Conservation (phyloP, 2,888 invertebrate genomes). For the Desoria tigrina region DNA sequence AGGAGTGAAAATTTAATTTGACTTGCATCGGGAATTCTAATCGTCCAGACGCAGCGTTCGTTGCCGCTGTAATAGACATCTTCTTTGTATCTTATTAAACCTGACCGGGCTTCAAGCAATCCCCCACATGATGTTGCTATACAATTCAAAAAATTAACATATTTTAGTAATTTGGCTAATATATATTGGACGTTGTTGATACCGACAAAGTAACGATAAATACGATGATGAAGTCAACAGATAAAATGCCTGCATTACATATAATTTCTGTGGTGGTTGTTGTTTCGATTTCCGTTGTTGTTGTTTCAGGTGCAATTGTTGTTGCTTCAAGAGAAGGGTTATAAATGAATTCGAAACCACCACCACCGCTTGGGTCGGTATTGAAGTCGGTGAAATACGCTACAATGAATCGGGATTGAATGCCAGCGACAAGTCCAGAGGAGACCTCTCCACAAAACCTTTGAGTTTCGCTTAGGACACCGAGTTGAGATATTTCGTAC, state of each 20-base stretch:
- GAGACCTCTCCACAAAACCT: slow-evolving; percentile 4
- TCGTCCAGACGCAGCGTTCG: slow-evolving; percentile 16
- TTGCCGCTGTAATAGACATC: neutral
- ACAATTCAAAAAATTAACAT: too few relatives aligned
- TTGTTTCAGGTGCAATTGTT: neutral
- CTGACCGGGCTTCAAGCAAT: neutral
- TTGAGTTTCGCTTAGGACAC: neutral
- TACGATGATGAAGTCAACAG: too few relatives aligned
- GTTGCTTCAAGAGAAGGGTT: neutral
- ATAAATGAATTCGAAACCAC: slow-evolving; percentile 3
- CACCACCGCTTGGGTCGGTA: neutral
- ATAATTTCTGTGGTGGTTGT: slow-evolving; percentile 4
- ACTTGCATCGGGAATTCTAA: neutral
- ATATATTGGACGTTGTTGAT: too few relatives aligned
- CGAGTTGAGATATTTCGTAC: neutral
- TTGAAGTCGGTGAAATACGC: slow-evolving; percentile 14
- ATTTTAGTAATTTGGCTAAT: too few relatives aligned
- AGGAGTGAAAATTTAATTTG: neutral
- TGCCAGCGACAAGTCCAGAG: neutral
- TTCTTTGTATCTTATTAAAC: neutral
- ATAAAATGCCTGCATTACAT: too few relatives aligned
- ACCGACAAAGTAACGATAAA: too few relatives aligned
- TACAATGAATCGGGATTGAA: slow-evolving; percentile 7
- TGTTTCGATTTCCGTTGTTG: neutral
- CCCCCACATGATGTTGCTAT: neutral